A percentile compares a stretch with the other conserved stretches of the same genome.
Conservation (phyloP, 2,797 vertebrate genomes). For the Rhabdomys pumilio region DNA sequence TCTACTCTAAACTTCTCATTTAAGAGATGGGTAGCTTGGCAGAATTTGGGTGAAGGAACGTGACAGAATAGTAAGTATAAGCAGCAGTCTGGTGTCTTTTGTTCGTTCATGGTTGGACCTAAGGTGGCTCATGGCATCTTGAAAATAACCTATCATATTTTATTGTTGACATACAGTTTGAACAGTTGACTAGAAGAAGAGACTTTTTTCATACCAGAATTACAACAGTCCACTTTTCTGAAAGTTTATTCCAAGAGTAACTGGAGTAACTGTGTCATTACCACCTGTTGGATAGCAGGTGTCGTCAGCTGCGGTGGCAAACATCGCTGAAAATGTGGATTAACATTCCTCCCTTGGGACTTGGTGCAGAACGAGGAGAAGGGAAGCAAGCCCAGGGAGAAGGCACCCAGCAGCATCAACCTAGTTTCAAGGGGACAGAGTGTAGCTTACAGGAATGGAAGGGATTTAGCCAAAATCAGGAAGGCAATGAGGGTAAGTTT, state of each 20-base stretch:
- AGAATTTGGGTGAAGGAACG: too few relatives aligned
- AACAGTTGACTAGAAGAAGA: constrained; percentile 15
- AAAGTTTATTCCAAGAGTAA: constrained; percentile 6
- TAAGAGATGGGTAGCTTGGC: background rate
- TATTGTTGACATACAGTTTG: background rate
- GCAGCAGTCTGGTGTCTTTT: background rate
- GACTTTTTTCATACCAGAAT: constrained; percentile 15
- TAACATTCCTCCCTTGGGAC: background rate
- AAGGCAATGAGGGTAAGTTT: background rate
- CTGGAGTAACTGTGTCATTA: background rate
- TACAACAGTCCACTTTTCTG: background rate
- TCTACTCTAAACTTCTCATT: background rate
- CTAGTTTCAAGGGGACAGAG: background rate
- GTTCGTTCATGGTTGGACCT: background rate
- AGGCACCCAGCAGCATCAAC: background rate
- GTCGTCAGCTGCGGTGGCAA: background rate
- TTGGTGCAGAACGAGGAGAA: background rate
- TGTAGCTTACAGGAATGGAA: background rate
- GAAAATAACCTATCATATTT: background rate
- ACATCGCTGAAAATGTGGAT: background rate
- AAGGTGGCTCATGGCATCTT: background rate
- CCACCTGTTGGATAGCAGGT: background rate
- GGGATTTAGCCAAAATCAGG: background rate
- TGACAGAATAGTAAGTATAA: background rate
- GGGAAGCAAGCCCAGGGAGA: background rate